These are phyloP conservation scores for Mallateleia sp. DNA, from an alignment of 2,888 invertebrate genomes.

Conservation along the genomic window DNA sequence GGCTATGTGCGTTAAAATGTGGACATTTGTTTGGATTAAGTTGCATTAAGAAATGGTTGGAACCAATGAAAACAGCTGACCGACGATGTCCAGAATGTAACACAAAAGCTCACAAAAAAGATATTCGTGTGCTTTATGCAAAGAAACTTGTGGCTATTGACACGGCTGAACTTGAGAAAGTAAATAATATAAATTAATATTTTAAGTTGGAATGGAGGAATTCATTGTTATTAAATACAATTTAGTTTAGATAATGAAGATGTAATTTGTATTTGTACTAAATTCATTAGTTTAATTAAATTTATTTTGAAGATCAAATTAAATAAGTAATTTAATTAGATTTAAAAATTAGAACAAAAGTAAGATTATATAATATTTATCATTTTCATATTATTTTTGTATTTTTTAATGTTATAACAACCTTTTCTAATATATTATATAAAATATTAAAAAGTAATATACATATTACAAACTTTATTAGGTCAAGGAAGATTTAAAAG, in stretches of 20 bases:
- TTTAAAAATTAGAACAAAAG: too few relatives aligned
- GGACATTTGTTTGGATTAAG: constrained; percentile 97
- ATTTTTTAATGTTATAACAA: too few relatives aligned
- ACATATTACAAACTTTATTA: constrained; percentile 81
- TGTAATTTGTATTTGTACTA: background rate
- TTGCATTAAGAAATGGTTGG: constrained; percentile 95
- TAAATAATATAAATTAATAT: constrained; percentile 85
- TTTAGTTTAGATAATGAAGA: too few relatives aligned
- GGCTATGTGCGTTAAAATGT: constrained; percentile 96
- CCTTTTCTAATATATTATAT: too few relatives aligned
- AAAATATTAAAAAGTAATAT: too few relatives aligned
- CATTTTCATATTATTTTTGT: too few relatives aligned
- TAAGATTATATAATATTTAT: too few relatives aligned
- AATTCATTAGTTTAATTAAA: too few relatives aligned
- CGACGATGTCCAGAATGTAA: constrained; percentile 97
- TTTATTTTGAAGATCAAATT: too few relatives aligned
- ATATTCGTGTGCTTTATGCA: constrained; percentile 95
- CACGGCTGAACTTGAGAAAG: constrained; percentile 93
- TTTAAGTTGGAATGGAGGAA: too few relatives aligned
- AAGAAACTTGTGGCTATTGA: constrained; percentile 94
- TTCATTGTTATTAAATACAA: too few relatives aligned
- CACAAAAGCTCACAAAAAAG: constrained; percentile 92
- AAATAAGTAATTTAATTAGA: too few relatives aligned
- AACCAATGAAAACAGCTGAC: constrained; percentile 89
- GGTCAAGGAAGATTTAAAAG: constrained; percentile 87